phyloP scores from a whole-genome alignment of 2,888 invertebrate species.

The Coecobrya sp. region DNA sequence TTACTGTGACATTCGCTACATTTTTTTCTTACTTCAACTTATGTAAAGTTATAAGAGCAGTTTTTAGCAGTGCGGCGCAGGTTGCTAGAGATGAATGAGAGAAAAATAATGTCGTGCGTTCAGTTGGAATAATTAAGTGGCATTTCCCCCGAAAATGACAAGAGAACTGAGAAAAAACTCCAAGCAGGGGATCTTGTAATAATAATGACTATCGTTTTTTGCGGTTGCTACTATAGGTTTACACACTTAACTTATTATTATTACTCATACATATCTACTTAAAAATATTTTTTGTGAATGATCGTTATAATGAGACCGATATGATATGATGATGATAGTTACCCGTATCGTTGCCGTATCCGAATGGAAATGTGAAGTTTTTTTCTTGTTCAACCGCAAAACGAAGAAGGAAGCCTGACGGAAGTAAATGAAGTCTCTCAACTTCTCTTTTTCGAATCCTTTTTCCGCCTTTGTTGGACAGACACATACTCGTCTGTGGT shows the following conservation, averaged over 20 bases:
- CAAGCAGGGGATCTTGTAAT: constrained; percentile 3
- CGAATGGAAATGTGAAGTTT: constrained; percentile 28
- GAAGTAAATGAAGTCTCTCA: constrained; percentile 43
- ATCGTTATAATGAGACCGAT: constrained; percentile 38
- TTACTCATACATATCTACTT: neutral
- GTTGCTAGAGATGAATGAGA: neutral
- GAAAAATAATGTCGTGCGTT: constrained; percentile 51
- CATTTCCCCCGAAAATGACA: constrained; percentile 15
- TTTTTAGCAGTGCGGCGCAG: neutral
- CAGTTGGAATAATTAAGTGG: constrained; percentile 61
- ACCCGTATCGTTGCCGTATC: neutral
- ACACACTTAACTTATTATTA: constrained; percentile 1
- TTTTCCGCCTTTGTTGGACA: constrained; percentile 23
- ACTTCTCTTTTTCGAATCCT: constrained; percentile 31
- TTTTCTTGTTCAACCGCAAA: neutral
- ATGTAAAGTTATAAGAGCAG: too few species aligned
- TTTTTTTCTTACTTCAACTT: constrained; percentile 19
- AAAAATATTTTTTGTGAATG: neutral
- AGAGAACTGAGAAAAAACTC: constrained; percentile 8
- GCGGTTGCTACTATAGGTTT: neutral
- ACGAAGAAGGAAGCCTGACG: constrained; percentile 39
- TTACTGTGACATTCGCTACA: constrained; percentile 36
- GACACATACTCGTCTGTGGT: neutral
- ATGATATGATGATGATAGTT: neutral
- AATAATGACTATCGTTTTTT: constrained; percentile 15